Evolutionary conservation across 2,113 vertebrate genomes (phyloP).

Genomic region (Paedocypris sp.): DNA sequence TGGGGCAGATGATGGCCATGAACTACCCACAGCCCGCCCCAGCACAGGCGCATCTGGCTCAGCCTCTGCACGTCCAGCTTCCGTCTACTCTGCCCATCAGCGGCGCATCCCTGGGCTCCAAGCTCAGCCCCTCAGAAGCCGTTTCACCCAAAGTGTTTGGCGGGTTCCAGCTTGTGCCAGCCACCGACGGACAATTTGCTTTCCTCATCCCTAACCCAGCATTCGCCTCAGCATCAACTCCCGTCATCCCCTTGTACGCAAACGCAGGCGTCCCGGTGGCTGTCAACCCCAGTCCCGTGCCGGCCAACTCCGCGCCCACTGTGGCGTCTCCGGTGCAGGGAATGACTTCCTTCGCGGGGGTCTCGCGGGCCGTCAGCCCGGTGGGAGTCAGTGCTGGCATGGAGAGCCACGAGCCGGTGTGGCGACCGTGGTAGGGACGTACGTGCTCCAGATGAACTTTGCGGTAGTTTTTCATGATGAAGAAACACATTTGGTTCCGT

Average conservation of each 20-base stretch:
- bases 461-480: conserved; percentile 32
- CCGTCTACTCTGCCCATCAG: conserved; percentile 62
- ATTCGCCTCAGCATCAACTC: conserved; percentile 56
- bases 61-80: conserved; percentile 77
- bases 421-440: conserved; percentile 82
- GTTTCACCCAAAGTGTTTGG: conserved; percentile 71
- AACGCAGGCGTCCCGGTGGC: conserved; percentile 64
- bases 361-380: conserved; percentile 65
- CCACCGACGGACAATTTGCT: conserved; percentile 74
- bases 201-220: conserved; percentile 73
- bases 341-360: conserved; percentile 71
- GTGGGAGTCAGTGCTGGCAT: conserved; percentile 55
- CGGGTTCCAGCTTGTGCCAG: conserved; percentile 70
- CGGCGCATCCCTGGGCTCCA: conserved; percentile 59
- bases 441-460: conserved; percentile 15
- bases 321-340: conserved; percentile 72
- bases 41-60: conserved; percentile 63
- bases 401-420: conserved; percentile 74
- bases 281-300: conserved; percentile 49
- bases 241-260: conserved; percentile 62
- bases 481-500: conserved; percentile 64
- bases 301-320: conserved; percentile 43
- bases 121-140: conserved; percentile 65
- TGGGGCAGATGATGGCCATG: conserved; percentile 77
- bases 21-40: conserved; percentile 63